These are phyloP conservation scores for Marisa cornuarietis DNA, from an alignment of 1,140 invertebrate genomes.

Conservation along the genomic window DNA sequence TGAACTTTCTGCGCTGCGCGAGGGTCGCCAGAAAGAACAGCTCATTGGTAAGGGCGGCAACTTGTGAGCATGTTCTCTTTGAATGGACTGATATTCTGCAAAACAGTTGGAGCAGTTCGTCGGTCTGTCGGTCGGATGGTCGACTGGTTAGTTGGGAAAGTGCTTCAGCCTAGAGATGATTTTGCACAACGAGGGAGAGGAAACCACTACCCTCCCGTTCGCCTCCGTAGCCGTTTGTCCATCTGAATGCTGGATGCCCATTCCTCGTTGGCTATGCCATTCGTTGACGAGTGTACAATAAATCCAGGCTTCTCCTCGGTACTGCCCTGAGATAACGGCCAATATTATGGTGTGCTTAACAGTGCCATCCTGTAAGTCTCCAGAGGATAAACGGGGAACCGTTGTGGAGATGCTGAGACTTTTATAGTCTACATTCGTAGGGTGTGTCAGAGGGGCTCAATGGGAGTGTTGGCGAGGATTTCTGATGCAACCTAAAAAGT, in stretches of 20 bases:
- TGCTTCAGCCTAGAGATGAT: not conserved
- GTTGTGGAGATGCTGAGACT: not conserved
- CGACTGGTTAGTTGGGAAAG: not conserved
- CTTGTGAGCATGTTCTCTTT: too few species aligned
- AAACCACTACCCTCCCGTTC: too few species aligned
- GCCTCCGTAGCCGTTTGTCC: not conserved
- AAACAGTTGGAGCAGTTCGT: too few species aligned
- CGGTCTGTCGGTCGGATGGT: too few species aligned
- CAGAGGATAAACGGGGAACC: not conserved
- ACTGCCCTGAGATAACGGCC: not conserved
- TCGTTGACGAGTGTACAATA: slow-evolving; percentile 3
- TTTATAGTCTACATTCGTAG: not conserved
- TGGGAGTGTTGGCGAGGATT: not conserved
- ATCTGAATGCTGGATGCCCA: not conserved
- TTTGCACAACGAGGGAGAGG: not conserved
- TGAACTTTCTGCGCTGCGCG: not conserved
- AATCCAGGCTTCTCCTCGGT: not conserved
- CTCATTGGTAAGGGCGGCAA: not conserved
- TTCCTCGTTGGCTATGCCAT: slow-evolving; percentile 1
- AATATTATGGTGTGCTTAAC: not conserved
- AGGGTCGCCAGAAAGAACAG: not conserved
- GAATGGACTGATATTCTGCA: too few species aligned
- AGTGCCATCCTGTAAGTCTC: not conserved
- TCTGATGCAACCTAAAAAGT: not conserved
- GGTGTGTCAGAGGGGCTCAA: not conserved